Conservation (phyloP, 2,797 vertebrate genomes). For the Poeciliopsis turneri region DNA sequence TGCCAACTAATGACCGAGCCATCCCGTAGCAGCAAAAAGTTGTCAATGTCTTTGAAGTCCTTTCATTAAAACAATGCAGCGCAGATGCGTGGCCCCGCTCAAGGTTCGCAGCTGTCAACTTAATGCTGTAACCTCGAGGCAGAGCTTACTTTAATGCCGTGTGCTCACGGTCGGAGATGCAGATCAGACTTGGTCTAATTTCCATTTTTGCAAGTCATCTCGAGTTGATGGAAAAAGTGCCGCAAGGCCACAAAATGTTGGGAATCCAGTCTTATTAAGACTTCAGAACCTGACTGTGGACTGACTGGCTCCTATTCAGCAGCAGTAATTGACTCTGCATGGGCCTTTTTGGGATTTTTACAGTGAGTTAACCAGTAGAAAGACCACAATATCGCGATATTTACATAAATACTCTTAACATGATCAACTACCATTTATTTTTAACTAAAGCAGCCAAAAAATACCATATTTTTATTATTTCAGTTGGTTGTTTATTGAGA, state of each 20-base stretch:
- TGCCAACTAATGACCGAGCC: conserved; percentile 55
- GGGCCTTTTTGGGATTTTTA: too few relatives aligned
- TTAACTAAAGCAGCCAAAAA: neutral
- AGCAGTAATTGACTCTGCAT: neutral
- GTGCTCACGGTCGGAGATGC: neutral
- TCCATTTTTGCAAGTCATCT: conserved; percentile 16
- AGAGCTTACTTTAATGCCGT: conserved; percentile 15
- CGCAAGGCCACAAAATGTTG: neutral
- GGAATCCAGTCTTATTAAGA: neutral
- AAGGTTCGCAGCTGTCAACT: conserved; percentile 17
- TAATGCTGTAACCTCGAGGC: conserved; percentile 18
- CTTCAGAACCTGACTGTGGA: neutral
- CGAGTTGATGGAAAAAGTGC: conserved; percentile 14
- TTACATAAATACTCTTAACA: neutral
- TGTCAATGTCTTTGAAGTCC: conserved; percentile 45
- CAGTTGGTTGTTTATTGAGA: neutral
- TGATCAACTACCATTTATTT: neutral
- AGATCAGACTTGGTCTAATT: conserved; percentile 19
- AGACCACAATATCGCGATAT: neutral
- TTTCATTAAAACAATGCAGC: conserved; percentile 65
- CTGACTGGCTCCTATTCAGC: neutral
- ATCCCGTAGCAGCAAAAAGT: conserved; percentile 42
- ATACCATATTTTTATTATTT: neutral
- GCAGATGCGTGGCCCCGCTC: conserved; percentile 39
- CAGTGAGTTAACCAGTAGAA: neutral